These are phyloP conservation scores for Temnothorax rugatulus DNA, from an alignment of 2,888 invertebrate species.

Conservation along the genomic window DNA sequence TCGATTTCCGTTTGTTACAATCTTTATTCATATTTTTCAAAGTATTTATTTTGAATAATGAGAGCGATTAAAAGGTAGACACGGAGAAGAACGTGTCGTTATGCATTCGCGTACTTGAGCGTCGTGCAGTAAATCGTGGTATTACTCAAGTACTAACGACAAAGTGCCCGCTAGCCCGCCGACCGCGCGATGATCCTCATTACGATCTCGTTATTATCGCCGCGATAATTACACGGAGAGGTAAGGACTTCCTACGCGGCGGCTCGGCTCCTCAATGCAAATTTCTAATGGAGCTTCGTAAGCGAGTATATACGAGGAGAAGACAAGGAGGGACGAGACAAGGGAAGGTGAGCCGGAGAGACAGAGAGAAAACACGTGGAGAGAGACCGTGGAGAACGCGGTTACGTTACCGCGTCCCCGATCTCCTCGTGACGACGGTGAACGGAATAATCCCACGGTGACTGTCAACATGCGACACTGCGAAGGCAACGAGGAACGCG, in stretches of 20 bases:
- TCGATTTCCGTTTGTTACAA: not conserved
- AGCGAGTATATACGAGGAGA: slow-evolving; percentile 27
- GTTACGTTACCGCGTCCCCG: slow-evolving; percentile 73
- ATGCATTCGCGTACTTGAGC: not conserved
- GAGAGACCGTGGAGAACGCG: slow-evolving; percentile 37
- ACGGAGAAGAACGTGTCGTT: not conserved
- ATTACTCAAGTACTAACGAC: slow-evolving; percentile 25
- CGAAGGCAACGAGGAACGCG: slow-evolving; percentile 59
- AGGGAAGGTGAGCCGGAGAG: not conserved
- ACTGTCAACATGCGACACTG: slow-evolving; percentile 77
- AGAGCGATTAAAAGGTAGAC: not conserved
- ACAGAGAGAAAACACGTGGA: slow-evolving; percentile 25
- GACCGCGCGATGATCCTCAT: slow-evolving; percentile 46
- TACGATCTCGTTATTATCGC: slow-evolving; percentile 52
- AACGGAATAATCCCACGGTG: slow-evolving; percentile 81
- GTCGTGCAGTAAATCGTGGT: not conserved
- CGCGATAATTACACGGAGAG: slow-evolving; percentile 44
- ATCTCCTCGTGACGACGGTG: slow-evolving; percentile 73
- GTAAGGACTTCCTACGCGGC: slow-evolving; percentile 53
- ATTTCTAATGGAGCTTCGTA: slow-evolving; percentile 48
- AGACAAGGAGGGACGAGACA: not conserved
- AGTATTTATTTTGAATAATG: not conserved
- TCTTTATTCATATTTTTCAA: not conserved
- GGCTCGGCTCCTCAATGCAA: slow-evolving; percentile 48
- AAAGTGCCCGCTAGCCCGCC: slow-evolving; percentile 22